Evolutionary conservation across 2,113 vertebrate species (phyloP).

Genomic region (Hydrochoerus hydrochaeris): DNA sequence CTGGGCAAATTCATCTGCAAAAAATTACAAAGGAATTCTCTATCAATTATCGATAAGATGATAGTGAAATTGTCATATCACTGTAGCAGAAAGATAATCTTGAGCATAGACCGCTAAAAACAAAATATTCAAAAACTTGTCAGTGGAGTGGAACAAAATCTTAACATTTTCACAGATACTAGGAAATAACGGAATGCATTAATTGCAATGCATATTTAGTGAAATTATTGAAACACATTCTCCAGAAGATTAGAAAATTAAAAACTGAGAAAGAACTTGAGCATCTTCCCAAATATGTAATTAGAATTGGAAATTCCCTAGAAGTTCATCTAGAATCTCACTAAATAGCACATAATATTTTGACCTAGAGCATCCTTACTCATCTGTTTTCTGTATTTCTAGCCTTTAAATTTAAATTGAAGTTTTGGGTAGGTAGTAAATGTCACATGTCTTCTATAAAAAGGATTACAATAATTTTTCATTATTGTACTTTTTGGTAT

Average conservation of each 20-base stretch:
- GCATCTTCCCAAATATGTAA: neutral
- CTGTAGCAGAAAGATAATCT: neutral
- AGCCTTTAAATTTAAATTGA: neutral
- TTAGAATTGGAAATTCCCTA: neutral
- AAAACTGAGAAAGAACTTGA: neutral
- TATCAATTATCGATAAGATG: neutral
- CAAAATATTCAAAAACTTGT: neutral
- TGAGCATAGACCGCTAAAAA: neutral
- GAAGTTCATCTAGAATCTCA: neutral
- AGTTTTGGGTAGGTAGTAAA: neutral
- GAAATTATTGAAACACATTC: neutral
- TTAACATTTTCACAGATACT: neutral
- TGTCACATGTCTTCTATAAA: neutral
- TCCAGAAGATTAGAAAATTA: neutral
- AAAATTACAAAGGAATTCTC: neutral
- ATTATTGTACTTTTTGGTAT: neutral
- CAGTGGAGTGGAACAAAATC: neutral
- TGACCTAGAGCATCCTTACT: neutral
- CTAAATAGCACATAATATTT: neutral
- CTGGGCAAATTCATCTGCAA: neutral
- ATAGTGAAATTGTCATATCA: neutral
- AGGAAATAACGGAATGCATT: neutral
- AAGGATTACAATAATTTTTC: neutral
- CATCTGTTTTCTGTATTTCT: neutral
- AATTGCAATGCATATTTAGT: neutral